These are phyloP conservation scores for Porites lobata DNA, from an alignment of 92 coral and sea anemone species.

Conservation along the genomic window DNA sequence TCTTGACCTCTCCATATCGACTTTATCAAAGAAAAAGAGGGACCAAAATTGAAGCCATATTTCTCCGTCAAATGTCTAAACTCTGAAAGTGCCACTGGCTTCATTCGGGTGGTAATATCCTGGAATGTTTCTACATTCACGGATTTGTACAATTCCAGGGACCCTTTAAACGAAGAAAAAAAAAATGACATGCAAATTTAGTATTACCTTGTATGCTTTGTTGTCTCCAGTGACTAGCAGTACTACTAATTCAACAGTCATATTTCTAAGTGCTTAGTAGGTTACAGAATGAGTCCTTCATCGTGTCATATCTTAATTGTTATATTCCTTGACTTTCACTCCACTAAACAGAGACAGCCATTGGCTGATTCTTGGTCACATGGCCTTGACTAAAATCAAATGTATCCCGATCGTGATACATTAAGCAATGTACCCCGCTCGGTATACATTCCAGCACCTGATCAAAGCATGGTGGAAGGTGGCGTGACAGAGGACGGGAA, in stretches of 20 bases:
- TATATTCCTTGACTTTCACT: too few relatives aligned
- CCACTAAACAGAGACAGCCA: too few relatives aligned
- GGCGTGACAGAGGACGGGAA: too few relatives aligned
- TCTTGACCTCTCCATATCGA: slow-evolving; percentile 68
- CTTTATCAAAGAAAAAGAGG: slow-evolving; percentile 68
- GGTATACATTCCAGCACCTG: too few relatives aligned
- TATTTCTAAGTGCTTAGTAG: too few relatives aligned
- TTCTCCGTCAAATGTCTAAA: slow-evolving; percentile 49
- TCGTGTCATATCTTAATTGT: too few relatives aligned
- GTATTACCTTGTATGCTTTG: not conserved
- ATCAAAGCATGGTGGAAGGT: too few relatives aligned
- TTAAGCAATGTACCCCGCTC: too few relatives aligned
- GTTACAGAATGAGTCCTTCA: too few relatives aligned
- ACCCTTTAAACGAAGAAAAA: not conserved
- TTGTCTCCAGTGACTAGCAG: not conserved
- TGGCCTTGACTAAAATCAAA: too few relatives aligned
- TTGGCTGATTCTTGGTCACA: too few relatives aligned
- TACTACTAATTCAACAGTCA: not conserved
- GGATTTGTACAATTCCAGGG: not conserved
- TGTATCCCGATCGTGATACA: too few relatives aligned
- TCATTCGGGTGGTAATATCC: slow-evolving; percentile 19
- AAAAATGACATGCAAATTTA: not conserved
- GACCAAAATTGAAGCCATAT: slow-evolving; percentile 79
- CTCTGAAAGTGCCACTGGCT: slow-evolving; percentile 27
- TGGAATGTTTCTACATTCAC: not conserved